Base-by-base conservation (phyloP, 2,113 vertebrate genomes). In the Indicator maculatus region DNA sequence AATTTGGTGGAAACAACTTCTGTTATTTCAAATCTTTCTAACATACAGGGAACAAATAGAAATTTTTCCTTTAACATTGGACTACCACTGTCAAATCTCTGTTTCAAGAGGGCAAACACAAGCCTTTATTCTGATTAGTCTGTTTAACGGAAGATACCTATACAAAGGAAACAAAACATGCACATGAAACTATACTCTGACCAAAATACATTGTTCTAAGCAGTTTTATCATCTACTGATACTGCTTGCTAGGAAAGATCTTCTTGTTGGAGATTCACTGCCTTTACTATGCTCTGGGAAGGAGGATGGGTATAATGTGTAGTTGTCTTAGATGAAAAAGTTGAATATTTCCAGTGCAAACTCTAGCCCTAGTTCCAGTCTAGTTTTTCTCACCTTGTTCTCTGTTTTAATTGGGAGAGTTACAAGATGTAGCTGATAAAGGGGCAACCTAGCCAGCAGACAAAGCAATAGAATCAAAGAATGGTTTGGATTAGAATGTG, bases 181-280 rank as follows among this genome's bases (percentile, higher is more conserved):
- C 15, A 36, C 5, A 15, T 27, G 47, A 70, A 85, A 56, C 9
- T 52, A 2, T 0, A 0, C 9, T 70, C 2, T 89, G 75, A 21
- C 7, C 23, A 53, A 58, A 56, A 66, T 26, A 27, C 0, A 0
- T 72, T 66, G 27, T 82, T 20, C 21, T 38, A 17, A 50, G 41
- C 10, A 76, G 13, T 14, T 79, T 83, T 87, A 60, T 20, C 11
- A 23, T 36, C 30, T 38, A 4, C 50, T 33, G 50, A 58, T 69
- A 8, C 17, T 53, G 7, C 28, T 88, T 0, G 1, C 56, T 33
- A 31, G 47, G 26, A 33, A 52, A n/a, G 20, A 83, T 31, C 8
- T 4, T 79, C 10, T 45, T 88, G 12, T 77, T 80, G 60, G 3
- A 11, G 16, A 86, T 88, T 59, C 72, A 16, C 16, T 45, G 41